Conservation (phyloP, 2,797 vertebrate genomes). For the Hipposideros larvatus region DNA sequence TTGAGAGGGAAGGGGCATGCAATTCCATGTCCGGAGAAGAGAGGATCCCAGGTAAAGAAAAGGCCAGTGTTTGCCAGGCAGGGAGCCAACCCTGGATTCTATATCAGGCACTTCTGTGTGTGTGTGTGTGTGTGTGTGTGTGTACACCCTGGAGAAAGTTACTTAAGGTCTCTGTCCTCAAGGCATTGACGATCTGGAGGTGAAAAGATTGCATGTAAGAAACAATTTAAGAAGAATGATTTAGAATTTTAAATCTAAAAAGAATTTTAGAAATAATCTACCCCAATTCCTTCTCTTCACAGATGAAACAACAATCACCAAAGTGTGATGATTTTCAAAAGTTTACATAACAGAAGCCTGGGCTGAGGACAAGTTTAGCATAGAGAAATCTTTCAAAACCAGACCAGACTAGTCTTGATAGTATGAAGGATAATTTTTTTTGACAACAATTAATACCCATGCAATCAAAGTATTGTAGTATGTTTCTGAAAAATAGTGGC, state of each 20-base stretch:
- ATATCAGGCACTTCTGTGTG: not conserved
- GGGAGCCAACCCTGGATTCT: not conserved
- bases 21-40: not conserved
- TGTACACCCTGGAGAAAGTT: not conserved
- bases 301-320: not conserved
- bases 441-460: not conserved
- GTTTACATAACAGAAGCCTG: not conserved
- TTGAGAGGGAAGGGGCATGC: not conserved
- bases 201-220: not conserved
- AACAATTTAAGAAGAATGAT: not conserved
- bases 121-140: accelerated
- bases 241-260: not conserved
- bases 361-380: not conserved
- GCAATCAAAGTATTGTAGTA: not conserved
- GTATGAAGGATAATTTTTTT: not conserved
- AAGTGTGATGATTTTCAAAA: not conserved
- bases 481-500: not conserved
- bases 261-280: not conserved
- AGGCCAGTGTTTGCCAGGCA: not conserved
- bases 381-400: not conserved
- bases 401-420: not conserved
- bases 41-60: not conserved
- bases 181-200: not conserved
- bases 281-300: not conserved
- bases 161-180: not conserved